Conservation (phyloP, 2,113 vertebrate genomes). For the Pleuronectes platessa region DNA sequence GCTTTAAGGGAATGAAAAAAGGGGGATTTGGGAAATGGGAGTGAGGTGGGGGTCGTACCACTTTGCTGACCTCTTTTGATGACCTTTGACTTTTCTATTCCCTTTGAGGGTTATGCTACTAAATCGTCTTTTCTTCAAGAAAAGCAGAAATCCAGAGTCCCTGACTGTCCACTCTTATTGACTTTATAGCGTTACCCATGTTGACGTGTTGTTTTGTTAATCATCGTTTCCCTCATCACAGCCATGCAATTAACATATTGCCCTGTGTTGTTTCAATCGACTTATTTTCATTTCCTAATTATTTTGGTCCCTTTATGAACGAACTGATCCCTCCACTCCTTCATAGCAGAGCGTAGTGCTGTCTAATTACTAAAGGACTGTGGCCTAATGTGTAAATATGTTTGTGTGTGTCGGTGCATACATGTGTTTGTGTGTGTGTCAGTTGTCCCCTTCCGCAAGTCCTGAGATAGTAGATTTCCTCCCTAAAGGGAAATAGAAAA, state of each 20-base stretch:
- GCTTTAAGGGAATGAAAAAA: conserved; percentile 22
- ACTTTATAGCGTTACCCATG: background rate
- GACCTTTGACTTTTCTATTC: conserved; percentile 45
- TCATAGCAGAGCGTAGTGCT: conserved; percentile 39
- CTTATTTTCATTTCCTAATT: background rate
- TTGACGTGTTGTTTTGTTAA: background rate
- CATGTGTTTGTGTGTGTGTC: background rate
- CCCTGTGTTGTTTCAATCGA: background rate
- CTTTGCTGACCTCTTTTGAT: conserved; percentile 43
- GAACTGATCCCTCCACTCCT: conserved; percentile 21
- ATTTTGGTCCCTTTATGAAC: background rate
- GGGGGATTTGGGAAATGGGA: conserved; percentile 29
- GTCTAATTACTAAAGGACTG: conserved; percentile 88
- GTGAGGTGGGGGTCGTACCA: conserved; percentile 29
- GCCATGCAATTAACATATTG: background rate
- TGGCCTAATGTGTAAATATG: conserved; percentile 54
- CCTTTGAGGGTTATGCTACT: conserved; percentile 19
- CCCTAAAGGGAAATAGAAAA: conserved; percentile 46
- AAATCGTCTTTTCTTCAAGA: conserved; percentile 49
- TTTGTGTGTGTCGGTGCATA: background rate
- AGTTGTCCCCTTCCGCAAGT: conserved; percentile 22
- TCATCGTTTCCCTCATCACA: background rate
- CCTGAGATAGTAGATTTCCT: conserved; percentile 42
- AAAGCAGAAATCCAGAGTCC: conserved; percentile 54
- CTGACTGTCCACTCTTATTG: background rate